Conservation (phyloP, 2,113 vertebrate species). For the Cebidichthys violaceus region DNA sequence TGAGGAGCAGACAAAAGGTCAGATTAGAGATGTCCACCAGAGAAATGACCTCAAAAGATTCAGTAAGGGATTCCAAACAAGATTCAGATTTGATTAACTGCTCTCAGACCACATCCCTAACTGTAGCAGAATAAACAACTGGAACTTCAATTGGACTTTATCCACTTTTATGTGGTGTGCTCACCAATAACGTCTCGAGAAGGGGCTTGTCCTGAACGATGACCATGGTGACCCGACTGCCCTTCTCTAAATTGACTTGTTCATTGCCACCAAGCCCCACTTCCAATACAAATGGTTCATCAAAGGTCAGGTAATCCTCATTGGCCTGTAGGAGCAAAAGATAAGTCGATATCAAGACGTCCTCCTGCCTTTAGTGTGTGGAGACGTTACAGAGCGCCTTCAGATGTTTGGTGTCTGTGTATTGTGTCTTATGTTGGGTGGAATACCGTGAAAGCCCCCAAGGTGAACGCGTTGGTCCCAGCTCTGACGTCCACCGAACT, state of each 20-base stretch:
- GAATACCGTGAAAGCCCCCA: constrained; percentile 60
- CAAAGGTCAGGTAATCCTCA: constrained; percentile 63
- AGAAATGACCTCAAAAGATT: too few species aligned
- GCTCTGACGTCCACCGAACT: fast-evolving
- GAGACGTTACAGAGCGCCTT: background rate
- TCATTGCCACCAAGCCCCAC: fast-evolving
- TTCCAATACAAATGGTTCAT: fast-evolving
- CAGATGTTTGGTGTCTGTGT: background rate
- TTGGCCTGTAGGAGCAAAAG: constrained; percentile 53
- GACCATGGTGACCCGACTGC: constrained; percentile 29
- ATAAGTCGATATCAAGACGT: background rate
- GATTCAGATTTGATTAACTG: background rate
- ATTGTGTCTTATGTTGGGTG: background rate
- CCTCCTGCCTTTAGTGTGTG: background rate
- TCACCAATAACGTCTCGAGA: background rate
- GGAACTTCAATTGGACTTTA: background rate
- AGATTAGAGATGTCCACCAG: too few species aligned
- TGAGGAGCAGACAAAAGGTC: too few species aligned
- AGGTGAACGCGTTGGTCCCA: fast-evolving
- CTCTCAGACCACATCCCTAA: background rate
- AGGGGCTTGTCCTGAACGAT: fast-evolving
- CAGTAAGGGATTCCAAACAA: too few species aligned
- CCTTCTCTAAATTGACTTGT: fast-evolving
- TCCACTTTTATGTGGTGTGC: background rate
- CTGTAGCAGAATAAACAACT: background rate